phyloP scores from a whole-genome alignment of 2,888 invertebrate species.

The Tolmerus cingulatus region DNA sequence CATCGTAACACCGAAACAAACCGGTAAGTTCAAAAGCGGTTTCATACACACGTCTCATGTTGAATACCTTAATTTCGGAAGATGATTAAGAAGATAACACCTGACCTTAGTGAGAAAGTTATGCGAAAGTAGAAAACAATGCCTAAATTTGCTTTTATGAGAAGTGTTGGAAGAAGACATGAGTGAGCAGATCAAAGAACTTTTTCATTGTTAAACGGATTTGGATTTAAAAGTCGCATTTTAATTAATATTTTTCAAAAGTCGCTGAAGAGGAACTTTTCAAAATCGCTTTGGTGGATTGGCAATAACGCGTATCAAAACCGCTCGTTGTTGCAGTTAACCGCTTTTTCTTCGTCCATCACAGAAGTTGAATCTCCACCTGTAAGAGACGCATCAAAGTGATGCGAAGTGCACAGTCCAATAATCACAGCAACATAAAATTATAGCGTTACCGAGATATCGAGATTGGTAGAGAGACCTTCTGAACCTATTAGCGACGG shows the following conservation, averaged over 20 bases:
- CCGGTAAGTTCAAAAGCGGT: neutral
- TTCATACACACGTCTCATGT: neutral
- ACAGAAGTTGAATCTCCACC: neutral
- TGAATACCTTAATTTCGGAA: neutral
- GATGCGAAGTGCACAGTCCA: neutral
- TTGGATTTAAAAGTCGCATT: neutral
- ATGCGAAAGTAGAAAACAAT: neutral
- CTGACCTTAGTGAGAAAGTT: neutral
- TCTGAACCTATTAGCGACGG: constrained; percentile 1
- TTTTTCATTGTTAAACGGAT: neutral
- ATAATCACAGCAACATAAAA: neutral
- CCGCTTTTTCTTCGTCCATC: neutral
- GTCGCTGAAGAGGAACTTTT: neutral
- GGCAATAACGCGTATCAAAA: neutral
- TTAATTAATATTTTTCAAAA: neutral
- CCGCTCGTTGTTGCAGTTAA: neutral
- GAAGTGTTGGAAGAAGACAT: neutral
- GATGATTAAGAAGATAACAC: neutral
- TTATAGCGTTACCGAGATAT: neutral
- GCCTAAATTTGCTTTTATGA: neutral
- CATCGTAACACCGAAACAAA: neutral
- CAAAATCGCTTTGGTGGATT: neutral
- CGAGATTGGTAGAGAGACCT: neutral
- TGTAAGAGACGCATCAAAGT: neutral
- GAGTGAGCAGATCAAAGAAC: neutral